phyloP scores from a whole-genome alignment of 35 echinoderm and acorn worm genomes.

The Ophioderma brevispina region DNA sequence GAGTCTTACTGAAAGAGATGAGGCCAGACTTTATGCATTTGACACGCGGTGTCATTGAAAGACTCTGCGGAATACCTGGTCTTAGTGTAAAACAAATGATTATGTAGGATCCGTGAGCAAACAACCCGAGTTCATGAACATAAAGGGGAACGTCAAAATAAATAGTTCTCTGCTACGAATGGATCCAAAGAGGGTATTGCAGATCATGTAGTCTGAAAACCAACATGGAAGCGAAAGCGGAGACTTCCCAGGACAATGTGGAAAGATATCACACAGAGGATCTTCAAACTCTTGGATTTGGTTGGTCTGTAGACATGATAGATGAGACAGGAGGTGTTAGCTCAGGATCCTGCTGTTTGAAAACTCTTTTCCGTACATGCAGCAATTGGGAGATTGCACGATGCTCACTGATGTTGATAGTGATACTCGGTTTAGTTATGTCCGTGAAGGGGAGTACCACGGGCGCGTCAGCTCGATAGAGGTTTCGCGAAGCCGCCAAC shows the following conservation, averaged over 20 bases:
- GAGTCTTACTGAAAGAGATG: background rate
- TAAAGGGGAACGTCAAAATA: background rate
- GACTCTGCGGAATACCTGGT: background rate
- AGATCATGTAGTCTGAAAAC: no score
- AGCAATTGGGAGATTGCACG: no score
- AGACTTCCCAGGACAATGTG: background rate
- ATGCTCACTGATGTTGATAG: no score
- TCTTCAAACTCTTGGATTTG: background rate
- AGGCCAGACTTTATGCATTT: background rate
- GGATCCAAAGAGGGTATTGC: no score
- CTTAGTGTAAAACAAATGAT: background rate
- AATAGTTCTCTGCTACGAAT: background rate
- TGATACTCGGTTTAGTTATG: no score
- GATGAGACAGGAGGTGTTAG: no score
- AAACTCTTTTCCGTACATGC: no score
- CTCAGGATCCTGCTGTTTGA: no score
- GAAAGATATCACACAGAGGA: background rate
- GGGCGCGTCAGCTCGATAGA: no score
- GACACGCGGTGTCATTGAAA: background rate
- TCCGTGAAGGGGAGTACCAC: no score
- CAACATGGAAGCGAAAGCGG: background rate
- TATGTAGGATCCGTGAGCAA: background rate
- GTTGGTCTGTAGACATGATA: no score
- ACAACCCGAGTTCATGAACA: background rate
- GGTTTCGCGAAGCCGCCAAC: no score